Evolutionary conservation across 2,113 vertebrate genomes (phyloP).

Genomic region (Carassius auratus): DNA sequence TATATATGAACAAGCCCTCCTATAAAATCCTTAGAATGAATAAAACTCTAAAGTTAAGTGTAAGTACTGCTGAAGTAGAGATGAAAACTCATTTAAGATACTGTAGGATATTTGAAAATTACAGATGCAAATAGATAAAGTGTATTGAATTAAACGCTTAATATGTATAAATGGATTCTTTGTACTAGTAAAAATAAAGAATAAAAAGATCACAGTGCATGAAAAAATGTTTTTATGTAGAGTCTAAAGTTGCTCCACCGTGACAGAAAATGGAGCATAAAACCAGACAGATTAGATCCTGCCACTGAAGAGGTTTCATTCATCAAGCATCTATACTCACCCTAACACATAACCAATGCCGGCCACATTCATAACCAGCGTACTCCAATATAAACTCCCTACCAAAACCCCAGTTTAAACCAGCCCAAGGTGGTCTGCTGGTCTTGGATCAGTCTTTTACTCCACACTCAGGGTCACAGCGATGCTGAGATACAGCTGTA

Average conservation of each 20-base stretch:
- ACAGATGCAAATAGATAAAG: no score
- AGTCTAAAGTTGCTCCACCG: not conserved
- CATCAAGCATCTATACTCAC: not conserved
- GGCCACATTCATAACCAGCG: not conserved
- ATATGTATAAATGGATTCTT: no score
- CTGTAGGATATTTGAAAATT: no score
- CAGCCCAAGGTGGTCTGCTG: not conserved
- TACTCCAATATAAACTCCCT: not conserved
- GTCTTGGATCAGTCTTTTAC: not conserved
- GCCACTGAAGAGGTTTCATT: not conserved
- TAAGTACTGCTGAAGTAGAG: no score
- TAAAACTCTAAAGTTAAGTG: no score
- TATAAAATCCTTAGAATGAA: no score
- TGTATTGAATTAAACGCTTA: no score
- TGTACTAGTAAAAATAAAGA: no score
- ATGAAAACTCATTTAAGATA: no score
- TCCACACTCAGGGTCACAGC: not conserved
- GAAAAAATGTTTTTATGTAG: not conserved
- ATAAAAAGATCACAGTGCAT: not conserved
- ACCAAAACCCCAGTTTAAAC: not conserved
- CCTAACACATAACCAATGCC: not conserved
- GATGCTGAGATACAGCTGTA: constrained; percentile 9
- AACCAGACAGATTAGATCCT: not conserved
- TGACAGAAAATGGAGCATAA: not conserved
- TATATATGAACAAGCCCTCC: no score